Conservation (phyloP, 2,888 invertebrate species). For the Subacronicta megacephala region DNA sequence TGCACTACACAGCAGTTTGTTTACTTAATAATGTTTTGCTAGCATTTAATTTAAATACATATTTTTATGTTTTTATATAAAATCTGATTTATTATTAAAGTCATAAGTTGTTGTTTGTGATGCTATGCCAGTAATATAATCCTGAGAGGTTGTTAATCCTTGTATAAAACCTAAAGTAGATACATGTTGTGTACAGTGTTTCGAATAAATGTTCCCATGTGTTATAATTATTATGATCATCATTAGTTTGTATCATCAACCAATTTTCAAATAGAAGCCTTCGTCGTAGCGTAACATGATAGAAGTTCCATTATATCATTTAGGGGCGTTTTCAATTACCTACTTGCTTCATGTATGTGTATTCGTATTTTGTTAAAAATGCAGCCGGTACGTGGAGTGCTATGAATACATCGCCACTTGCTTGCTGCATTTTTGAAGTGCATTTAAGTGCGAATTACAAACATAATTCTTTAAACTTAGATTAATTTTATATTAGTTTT, state of each 20-base stretch:
- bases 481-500: conserved; percentile 60
- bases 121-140: no score
- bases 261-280: conserved; percentile 23
- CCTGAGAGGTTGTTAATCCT: no score
- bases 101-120: no score
- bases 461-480: conserved; percentile 52
- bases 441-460: conserved; percentile 69
- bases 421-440: conserved; percentile 70
- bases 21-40: no score
- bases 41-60: no score
- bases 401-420: conserved; percentile 44
- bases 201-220: conserved; percentile 44
- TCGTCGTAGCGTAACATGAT: conserved; percentile 26
- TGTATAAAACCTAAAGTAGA: conserved; percentile 10
- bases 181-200: conserved; percentile 38
- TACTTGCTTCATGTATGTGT: conserved; percentile 50
- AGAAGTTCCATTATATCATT: conserved; percentile 38
- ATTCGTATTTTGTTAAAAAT: conserved; percentile 62
- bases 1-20: no score
- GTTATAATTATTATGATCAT: conserved; percentile 20
- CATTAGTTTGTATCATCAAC: conserved; percentile 26
- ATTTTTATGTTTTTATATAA: no score
- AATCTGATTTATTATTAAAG: no score
- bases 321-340: conserved; percentile 40
- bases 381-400: conserved; percentile 54